A percentile compares a stretch with the other conserved stretches of the same genome.
These are phyloP conservation scores for Psettodes erumei DNA, from an alignment of 2,113 vertebrate species.

Conservation along the genomic window DNA sequence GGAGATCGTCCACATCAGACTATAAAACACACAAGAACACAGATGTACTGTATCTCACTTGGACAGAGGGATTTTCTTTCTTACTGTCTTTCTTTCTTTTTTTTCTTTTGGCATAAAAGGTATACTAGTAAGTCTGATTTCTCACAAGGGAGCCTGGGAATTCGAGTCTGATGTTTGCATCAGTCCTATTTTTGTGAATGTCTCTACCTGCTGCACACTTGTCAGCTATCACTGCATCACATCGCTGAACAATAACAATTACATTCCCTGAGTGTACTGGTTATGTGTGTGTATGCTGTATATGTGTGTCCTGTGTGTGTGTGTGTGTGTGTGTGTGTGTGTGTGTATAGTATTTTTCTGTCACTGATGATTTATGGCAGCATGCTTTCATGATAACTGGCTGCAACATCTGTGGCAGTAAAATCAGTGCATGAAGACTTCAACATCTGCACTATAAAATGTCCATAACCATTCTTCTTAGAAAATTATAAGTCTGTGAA, in stretches of 20 bases:
- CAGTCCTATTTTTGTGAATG: not conserved
- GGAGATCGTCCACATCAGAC: constrained; percentile 5
- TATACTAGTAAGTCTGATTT: constrained; percentile 27
- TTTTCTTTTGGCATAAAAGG: constrained; percentile 33
- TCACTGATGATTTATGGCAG: constrained; percentile 36
- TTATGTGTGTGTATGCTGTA: constrained; percentile 8
- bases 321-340: not conserved
- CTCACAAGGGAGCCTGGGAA: constrained; percentile 33
- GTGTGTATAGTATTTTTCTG: constrained; percentile 15
- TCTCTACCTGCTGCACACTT: constrained; percentile 15
- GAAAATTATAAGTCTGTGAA: constrained; percentile 22
- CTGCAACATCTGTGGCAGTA: constrained; percentile 55
- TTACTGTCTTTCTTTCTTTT: too few species aligned
- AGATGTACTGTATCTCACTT: constrained; percentile 37
- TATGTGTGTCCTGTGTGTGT: constrained; percentile 5
- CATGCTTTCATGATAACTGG: constrained; percentile 20
- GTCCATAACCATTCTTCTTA: constrained; percentile 25
- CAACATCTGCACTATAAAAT: constrained; percentile 59
- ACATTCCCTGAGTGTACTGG: constrained; percentile 37
- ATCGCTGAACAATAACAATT: constrained; percentile 25
- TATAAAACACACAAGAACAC: constrained; percentile 43
- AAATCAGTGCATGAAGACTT: constrained; percentile 23
- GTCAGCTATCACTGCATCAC: constrained; percentile 1
- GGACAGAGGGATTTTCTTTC: constrained; percentile 9
- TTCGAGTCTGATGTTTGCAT: too few species aligned